Evolutionary conservation across 2,113 vertebrate species (phyloP).

Genomic region (Sigmodon hispidus): DNA sequence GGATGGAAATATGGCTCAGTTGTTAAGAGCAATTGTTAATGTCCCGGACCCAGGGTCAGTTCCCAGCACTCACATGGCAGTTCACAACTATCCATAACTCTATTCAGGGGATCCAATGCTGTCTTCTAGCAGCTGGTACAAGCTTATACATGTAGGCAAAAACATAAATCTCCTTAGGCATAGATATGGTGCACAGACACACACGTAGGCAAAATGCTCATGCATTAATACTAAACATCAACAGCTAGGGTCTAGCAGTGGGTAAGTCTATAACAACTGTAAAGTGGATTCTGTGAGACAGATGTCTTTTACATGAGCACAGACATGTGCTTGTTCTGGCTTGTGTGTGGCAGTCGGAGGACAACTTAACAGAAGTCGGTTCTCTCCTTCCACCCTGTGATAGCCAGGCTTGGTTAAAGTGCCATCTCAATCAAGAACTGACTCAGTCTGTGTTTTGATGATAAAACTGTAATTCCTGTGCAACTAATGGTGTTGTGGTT

Average conservation of each 20-base stretch:
- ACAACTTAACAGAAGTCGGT: background rate
- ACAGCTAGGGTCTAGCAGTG: constrained; percentile 8
- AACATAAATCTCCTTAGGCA: background rate
- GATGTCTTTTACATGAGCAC: background rate
- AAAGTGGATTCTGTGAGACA: constrained; percentile 3
- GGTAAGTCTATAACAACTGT: background rate
- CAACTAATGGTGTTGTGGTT: constrained; percentile 12
- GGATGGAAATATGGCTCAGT: background rate
- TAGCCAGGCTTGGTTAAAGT: background rate
- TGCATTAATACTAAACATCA: background rate
- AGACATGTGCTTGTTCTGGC: background rate
- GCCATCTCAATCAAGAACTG: background rate
- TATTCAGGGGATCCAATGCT: background rate
- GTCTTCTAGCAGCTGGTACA: background rate
- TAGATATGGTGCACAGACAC: no score
- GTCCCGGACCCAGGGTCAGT: background rate
- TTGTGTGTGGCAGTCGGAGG: background rate
- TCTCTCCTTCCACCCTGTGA: background rate
- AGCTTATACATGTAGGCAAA: background rate
- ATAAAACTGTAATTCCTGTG: background rate
- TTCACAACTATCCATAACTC: background rate
- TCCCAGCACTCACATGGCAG: background rate
- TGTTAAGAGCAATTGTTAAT: background rate
- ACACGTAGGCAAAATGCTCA: background rate
- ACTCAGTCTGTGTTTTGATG: background rate